Evolutionary conservation across 2,113 vertebrate species (phyloP).

Genomic region (Aphyosemion australe): DNA sequence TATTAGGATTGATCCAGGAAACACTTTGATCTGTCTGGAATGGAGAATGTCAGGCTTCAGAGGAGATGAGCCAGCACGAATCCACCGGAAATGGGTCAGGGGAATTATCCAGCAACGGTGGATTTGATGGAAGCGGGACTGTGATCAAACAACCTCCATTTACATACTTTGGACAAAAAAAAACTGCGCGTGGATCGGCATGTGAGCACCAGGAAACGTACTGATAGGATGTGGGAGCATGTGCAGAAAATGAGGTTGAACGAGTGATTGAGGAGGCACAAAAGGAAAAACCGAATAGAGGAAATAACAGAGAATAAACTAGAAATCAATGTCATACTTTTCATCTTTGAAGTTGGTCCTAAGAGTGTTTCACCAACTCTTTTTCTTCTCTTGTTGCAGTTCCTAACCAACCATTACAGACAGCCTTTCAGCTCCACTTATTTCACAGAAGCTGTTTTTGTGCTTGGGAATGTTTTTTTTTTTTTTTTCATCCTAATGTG

Average conservation of each 20-base stretch:
- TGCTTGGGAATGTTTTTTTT: background rate
- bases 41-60: constrained; percentile 59
- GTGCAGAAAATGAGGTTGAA: constrained; percentile 7
- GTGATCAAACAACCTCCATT: constrained; percentile 65
- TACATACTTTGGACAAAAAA: constrained; percentile 36
- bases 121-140: constrained; percentile 56
- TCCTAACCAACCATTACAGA: constrained; percentile 80
- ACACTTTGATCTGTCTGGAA: constrained; percentile 64
- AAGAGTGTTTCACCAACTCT: constrained; percentile 97
- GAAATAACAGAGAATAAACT: constrained; percentile 26
- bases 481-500: constrained; percentile 5
- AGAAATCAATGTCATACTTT: constrained; percentile 84
- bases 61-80: constrained; percentile 57
- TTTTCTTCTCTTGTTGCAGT: constrained; percentile 97
- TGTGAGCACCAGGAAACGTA: background rate
- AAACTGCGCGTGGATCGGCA: background rate
- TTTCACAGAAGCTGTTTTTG: constrained; percentile 27
- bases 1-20: constrained; percentile 58
- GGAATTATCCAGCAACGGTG: constrained; percentile 64
- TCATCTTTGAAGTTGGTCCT: constrained; percentile 99
- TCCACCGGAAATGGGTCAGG: constrained; percentile 64
- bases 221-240: constrained; percentile 5
- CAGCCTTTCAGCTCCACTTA: constrained; percentile 50
- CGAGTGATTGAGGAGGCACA: constrained; percentile 7
- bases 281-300: background rate